Evolutionary conservation across 2,888 invertebrate species (phyloP).

Genomic region (Emmelina monodactyla): DNA sequence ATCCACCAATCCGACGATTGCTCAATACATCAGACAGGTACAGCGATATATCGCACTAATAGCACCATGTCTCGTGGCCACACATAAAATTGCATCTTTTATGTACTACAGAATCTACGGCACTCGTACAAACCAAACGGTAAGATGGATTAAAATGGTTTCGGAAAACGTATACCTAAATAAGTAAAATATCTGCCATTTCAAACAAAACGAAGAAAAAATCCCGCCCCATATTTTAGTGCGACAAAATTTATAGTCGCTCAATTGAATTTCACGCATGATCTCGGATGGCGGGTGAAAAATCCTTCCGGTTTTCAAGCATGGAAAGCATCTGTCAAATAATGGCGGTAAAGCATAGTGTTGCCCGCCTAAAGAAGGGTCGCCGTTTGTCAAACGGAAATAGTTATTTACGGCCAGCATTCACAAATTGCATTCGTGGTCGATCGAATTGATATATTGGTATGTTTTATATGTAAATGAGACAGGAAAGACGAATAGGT

Average conservation of each 20-base stretch:
- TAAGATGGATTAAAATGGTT: neutral
- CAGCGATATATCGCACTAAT: constrained; percentile 42
- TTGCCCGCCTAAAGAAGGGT: constrained; percentile 39
- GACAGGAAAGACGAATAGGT: constrained; percentile 45
- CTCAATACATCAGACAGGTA: constrained; percentile 41
- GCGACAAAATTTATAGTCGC: constrained; percentile 43
- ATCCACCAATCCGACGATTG: constrained; percentile 51
- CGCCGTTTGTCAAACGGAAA: constrained; percentile 59
- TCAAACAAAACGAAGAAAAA: neutral
- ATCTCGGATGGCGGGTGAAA: constrained; percentile 51
- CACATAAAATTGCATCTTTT: constrained; percentile 48
- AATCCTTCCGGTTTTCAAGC: constrained; percentile 50
- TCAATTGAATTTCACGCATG: constrained; percentile 65
- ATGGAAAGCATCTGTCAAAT: constrained; percentile 57
- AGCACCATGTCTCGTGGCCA: constrained; percentile 34
- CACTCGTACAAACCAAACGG: constrained; percentile 10
- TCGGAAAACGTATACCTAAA: too few species aligned
- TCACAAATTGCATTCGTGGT: constrained; percentile 63
- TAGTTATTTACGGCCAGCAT: constrained; percentile 61
- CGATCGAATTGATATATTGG: constrained; percentile 63
- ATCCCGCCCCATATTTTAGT: constrained; percentile 27
- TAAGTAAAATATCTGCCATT: too few species aligned
- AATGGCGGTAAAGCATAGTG: constrained; percentile 48
- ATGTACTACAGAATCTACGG: constrained; percentile 30
- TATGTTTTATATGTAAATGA: constrained; percentile 65